These are phyloP conservation scores for Typhlichthys eigenmanni DNA, from an alignment of 2,797 vertebrate species.

Conservation along the genomic window DNA sequence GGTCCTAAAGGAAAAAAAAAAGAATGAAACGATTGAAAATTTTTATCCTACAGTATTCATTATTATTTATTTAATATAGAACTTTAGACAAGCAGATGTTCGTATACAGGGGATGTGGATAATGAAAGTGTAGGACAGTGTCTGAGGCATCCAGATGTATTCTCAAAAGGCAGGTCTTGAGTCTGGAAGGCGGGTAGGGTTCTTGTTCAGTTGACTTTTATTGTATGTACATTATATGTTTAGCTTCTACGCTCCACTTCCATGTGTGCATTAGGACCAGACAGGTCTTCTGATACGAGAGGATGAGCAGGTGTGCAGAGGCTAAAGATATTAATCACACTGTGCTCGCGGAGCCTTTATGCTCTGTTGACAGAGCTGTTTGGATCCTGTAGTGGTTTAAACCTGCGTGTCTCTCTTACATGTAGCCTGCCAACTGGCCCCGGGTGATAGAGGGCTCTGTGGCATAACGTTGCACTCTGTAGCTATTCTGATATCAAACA, in stretches of 20 bases:
- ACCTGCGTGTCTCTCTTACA: conserved; percentile 46
- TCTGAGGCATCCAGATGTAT: too few species aligned
- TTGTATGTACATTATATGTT: background rate
- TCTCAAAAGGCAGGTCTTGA: too few species aligned
- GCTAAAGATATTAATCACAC: conserved; percentile 54
- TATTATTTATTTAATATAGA: too few species aligned
- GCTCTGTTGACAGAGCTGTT: conserved; percentile 51
- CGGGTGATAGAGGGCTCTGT: conserved; percentile 35
- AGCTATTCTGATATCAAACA: conserved; percentile 43
- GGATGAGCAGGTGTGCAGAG: conserved; percentile 63
- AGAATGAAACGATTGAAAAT: too few species aligned
- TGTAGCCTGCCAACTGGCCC: conserved; percentile 44
- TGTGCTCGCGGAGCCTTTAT: conserved; percentile 37
- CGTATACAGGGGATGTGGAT: too few species aligned
- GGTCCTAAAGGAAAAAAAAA: too few species aligned
- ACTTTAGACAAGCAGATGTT: too few species aligned
- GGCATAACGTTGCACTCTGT: conserved; percentile 36
- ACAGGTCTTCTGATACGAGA: conserved; percentile 51
- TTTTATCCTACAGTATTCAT: too few species aligned
- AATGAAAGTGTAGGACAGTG: too few species aligned
- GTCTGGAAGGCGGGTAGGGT: background rate
- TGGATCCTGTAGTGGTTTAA: conserved; percentile 22
- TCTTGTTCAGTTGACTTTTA: background rate
- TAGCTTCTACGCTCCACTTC: conserved; percentile 27
- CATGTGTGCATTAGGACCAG: conserved; percentile 30